Evolutionary conservation across 1,140 invertebrate species (phyloP), one percentile per base, ranked within the genome.

Genomic region (Camponotus vicinus): DNA sequence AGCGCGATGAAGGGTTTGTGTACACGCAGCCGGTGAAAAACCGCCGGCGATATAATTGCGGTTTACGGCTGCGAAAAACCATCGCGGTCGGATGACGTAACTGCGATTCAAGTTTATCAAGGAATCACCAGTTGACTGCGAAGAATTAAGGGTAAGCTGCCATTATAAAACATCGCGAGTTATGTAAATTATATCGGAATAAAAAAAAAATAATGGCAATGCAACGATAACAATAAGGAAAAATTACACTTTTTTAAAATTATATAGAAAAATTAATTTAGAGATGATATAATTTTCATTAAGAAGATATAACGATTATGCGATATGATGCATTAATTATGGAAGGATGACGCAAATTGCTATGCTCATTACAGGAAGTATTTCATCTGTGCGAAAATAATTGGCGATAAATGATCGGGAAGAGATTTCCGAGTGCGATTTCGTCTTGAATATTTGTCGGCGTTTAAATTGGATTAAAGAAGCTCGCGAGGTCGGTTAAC

Each of bases 41-140:
- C 90, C 89, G 84, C 92, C 85, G 70, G 85, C 89, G 86, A 89
- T 90, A 89, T 90, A 91, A 90, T 91, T 92, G 91, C 88, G 91
- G 87, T 87, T 83, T 73, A 82, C 79, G 79, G 27, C 55, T 67
- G 40, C 55, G 55, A 83, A 83, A 75, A 75, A 83, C 78, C 49
- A 71, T 61, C 69, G 40, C 27, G 27, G 40, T 61, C 27, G 71
- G 8, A 66, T 42, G 55, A 61, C 66, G 15, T 18, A 32, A 49
- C n/a, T 21, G 18, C 40, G 69, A 75, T 63, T 37, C 55, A 15
- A 37, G 42, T 75, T 78, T 45, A 49, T 45, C 55, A 61, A 83
- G 64, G 13, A 75, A 45, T 45, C 3, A 11, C 49, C 49, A 15
- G 49, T 37, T 37, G 34, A 37, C 71, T 18, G 67, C 45, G 52